Base-by-base conservation (phyloP, 1,140 invertebrate species). In the Contarinia nasturtii region DNA sequence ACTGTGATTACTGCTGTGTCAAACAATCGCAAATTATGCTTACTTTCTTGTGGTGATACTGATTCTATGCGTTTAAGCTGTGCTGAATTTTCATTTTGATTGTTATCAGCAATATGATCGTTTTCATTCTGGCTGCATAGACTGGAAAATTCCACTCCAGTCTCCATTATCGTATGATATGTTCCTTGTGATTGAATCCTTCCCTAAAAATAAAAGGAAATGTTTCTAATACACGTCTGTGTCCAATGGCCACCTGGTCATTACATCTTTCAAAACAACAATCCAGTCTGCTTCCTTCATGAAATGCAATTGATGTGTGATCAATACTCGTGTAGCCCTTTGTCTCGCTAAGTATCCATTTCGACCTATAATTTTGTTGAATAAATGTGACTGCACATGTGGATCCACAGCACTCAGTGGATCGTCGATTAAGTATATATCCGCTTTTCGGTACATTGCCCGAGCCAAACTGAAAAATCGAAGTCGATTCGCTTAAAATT, bases 291-390 rank as follows among this genome's bases (percentile, higher is more conserved):
- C 82, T 14, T 74, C 66, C 53, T 79, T 77, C 3, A 90, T 61
- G 55, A 79, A 85, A 54, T 88, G 85, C 21, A 87, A 64, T 59
- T 88, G 84, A 67, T 89, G 84, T 2, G 85, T 89, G 11, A 87
- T 81, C 7, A 89, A 67, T 44, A 89, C 74, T 34, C 79, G 64
- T 0, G 78, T 77, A 51, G 59, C 52, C 18, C 50, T 50, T 66
- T 72, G 1, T 57, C 65, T 7, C 50, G 53, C 49, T 64, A 57
- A 52, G 57, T 73, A 57, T 51, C 63, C 52, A 55, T 63, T 51
- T 19, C 17, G 34, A 8, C 42, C 33, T 53, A 83, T 73, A 49
- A 79, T 81, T 45, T 79, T 71, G 33, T 80, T 73, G 47, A 83
- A 82, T 17, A 83, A 58, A 50, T 80, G 76, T 41, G 77, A 75